Evolutionary conservation across 2,113 vertebrate species (phyloP), one percentile per base, ranked within the genome.

Genomic region (Pangasianodon hypophthalmus): DNA sequence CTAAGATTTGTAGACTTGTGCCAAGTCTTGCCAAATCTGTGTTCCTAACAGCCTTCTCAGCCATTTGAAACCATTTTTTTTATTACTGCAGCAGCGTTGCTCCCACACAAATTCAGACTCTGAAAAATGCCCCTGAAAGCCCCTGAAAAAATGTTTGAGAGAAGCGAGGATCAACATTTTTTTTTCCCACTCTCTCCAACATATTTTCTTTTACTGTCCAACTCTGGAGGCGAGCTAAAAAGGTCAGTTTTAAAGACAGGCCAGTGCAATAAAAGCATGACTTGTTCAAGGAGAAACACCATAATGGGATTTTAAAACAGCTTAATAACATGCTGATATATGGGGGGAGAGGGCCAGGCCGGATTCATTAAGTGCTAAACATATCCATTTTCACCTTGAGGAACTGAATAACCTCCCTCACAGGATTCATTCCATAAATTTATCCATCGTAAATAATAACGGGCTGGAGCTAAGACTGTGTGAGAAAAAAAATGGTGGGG

Each of bases 311-410:
- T 96, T 97, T 96, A 96, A 96, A 97, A 96, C 90, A 96, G 96
- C 96, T 96, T 96, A 96, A 96, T 97, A 96, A 96, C 95, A 96
- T 96, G 95, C 96, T 97, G 96, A 96, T 96, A 96, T 96, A 96
- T 95, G 95, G 93, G 93, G 93, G 94, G 95, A 94, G 93, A 93
- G 91, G 92, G 93, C 92, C 92, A 90, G 92, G 95, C 94, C 94
- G 90, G 92, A 95, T 96, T 96, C 95, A 96, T 96, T 97, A 96
- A 96, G 95, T 95, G 95, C 95, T 97, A 96, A 97, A 96, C 85
- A 94, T 96, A 96, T 96, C 96, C 93, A 95, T 95, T 96, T 95
- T 97, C 95, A 96, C 96, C 96, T 97, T 97, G 95, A 96, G 94
- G 94, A 96, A 94, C 92, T 90, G 92, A 95, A 94, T 96, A 96